Evolutionary conservation across 1,140 invertebrate genomes (phyloP), one percentile per base, ranked within the genome.

Genomic region (Gonioctena quinquepunctata): DNA sequence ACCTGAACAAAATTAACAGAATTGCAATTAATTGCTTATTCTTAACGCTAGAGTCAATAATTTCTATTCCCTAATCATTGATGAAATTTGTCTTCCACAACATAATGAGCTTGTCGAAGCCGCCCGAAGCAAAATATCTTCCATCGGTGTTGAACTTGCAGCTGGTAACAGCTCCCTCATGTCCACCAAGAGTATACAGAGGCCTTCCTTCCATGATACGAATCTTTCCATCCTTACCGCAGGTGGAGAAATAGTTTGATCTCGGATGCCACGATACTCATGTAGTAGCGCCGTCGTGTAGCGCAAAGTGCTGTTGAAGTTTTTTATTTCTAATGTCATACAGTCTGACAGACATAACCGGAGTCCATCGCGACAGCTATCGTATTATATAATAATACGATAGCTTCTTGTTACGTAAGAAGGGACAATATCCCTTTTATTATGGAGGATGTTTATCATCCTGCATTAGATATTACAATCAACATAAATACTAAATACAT

Each of bases 351-450:
- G 89, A n/a, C n/a, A n/a, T n/a, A 89, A 50, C 90, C 90, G 77
- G 91, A 89, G 49, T 88, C 88, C 70, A 90, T 88, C 3, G 89
- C 93, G 23, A 92, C 88, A 18, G 93, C 94, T 73, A 97, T 86
- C 78, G 91, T 90, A 66, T 87, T 89, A 11, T 92, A n/a, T n/a
- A n/a, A n/a, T n/a, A n/a, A n/a, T n/a, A n/a, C n/a, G n/a, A n/a
- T 91, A 81, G 89, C 90, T 4, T 93, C 93, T 85, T 96, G 94
- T 87, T 95, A 95, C 52, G 90, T 90, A n/a, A n/a, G n/a, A n/a
- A n/a, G n/a, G n/a, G n/a, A n/a, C n/a, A n/a, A n/a, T n/a, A n/a
- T n/a, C n/a, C n/a, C n/a, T n/a, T n/a, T n/a, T n/a, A n/a, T n/a
- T n/a, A n/a, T n/a, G n/a, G n/a, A n/a, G n/a, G n/a, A n/a, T n/a